These are phyloP conservation scores for Brenthis daphne DNA, from an alignment of 2,888 invertebrate species.

Conservation along the genomic window DNA sequence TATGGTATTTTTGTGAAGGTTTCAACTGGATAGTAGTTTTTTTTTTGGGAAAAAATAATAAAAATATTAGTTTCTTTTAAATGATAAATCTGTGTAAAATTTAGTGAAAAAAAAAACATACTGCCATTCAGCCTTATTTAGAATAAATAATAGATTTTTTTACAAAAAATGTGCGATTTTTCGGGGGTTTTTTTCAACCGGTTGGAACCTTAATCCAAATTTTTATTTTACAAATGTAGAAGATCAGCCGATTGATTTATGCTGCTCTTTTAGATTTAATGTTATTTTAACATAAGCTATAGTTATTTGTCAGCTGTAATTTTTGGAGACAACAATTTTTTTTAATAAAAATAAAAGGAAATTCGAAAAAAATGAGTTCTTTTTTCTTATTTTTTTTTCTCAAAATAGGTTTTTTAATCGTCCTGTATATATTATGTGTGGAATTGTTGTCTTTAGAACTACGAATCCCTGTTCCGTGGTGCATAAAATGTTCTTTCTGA, in stretches of 20 bases:
- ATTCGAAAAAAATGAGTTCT: not conserved
- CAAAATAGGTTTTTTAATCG: not conserved
- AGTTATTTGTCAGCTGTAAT: slow-evolving; percentile 44
- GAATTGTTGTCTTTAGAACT: slow-evolving; percentile 46
- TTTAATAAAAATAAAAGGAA: not conserved
- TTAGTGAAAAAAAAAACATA: not conserved
- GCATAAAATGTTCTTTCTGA: slow-evolving; percentile 43
- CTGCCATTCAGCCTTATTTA: slow-evolving; percentile 25
- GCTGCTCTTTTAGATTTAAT: slow-evolving; percentile 42
- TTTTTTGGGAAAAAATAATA: not conserved
- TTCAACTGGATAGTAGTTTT: slow-evolving; percentile 24
- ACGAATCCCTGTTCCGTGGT: slow-evolving; percentile 43
- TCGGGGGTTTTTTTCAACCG: not conserved
- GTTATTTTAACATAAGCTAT: slow-evolving; percentile 36
- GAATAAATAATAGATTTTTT: not conserved
- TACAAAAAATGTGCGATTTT: not conserved
- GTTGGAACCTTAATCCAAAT: slow-evolving; percentile 8
- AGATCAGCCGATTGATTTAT: slow-evolving; percentile 33
- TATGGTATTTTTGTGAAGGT: slow-evolving; percentile 26
- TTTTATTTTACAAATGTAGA: slow-evolving; percentile 17
- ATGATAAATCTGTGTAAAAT: not conserved
- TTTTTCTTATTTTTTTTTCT: slow-evolving; percentile 6
- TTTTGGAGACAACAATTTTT: slow-evolving; percentile 46
- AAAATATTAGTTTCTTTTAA: not conserved
- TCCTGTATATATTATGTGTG: slow-evolving; percentile 26